Evolutionary conservation across 2,113 vertebrate genomes (phyloP).

Genomic region (Ictalurus furcatus): DNA sequence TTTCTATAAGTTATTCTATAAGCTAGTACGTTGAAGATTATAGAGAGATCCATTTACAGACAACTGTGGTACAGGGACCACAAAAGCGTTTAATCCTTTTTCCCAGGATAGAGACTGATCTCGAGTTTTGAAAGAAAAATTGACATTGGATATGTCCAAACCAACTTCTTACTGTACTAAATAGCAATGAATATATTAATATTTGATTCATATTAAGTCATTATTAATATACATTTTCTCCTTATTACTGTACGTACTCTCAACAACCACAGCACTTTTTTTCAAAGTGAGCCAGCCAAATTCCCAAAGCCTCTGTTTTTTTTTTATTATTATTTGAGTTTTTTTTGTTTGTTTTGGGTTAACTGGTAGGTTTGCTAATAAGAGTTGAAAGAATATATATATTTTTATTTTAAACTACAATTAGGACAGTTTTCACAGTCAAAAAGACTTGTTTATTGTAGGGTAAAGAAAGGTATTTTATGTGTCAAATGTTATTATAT

Average conservation of each 20-base stretch:
- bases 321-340: background rate
- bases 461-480: constrained; percentile 19
- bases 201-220: background rate
- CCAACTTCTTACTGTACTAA: background rate
- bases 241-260: background rate
- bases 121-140: background rate
- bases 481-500: background rate
- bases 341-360: background rate
- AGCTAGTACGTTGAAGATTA: background rate
- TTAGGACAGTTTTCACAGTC: background rate
- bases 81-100: background rate
- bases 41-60: background rate
- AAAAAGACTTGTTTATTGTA: constrained; percentile 48
- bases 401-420: background rate
- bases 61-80: background rate
- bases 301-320: constrained; percentile 15
- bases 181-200: background rate
- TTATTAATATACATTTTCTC: background rate
- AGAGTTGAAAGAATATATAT: background rate
- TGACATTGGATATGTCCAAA: background rate
- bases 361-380: background rate
- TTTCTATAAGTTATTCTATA: background rate
- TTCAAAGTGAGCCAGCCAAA: background rate
- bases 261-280: constrained; percentile 1
- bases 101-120: background rate